Percentiles rank a stretch among this genome's conserved stretches.
Conservation (phyloP, 2,888 invertebrate species). For the Chelonus formosanus region DNA sequence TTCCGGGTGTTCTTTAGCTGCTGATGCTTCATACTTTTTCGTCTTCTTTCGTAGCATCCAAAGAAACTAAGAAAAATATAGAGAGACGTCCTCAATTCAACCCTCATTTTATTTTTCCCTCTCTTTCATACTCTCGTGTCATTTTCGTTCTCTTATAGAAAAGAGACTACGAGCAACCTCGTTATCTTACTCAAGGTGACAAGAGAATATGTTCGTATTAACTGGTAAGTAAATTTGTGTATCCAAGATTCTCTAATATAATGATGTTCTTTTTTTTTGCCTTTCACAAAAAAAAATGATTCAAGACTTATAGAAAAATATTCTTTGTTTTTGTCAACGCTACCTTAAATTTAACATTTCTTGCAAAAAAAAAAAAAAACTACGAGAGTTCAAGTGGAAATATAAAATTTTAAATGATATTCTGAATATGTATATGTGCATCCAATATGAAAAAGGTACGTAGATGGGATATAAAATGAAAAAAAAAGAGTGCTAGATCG, state of each 20-base stretch:
- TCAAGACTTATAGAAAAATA: conserved; percentile 18
- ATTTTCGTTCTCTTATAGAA: conserved; percentile 29
- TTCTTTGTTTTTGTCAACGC: conserved; percentile 11
- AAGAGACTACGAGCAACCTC: conserved; percentile 42
- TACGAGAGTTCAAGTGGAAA: conserved; percentile 3
- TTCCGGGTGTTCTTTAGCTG: conserved; percentile 36
- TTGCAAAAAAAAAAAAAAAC: conserved; percentile 3
- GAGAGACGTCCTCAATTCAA: conserved; percentile 20
- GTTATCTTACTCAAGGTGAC: conserved; percentile 45
- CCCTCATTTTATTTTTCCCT: conserved; percentile 20
- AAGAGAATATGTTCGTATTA: conserved; percentile 23
- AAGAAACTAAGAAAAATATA: conserved; percentile 20
- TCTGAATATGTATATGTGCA: neutral
- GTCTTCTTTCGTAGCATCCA: neutral
- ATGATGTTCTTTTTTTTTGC: conserved; percentile 18
- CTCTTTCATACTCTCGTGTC: conserved; percentile 23
- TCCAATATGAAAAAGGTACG: neutral
- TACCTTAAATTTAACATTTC: neutral
- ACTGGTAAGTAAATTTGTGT: conserved; percentile 42
- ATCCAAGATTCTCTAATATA: too few relatives aligned
- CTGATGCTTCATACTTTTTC: conserved; percentile 23
- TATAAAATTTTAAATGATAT: conserved; percentile 17
- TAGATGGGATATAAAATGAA: neutral
- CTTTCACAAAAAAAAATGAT: conserved; percentile 25
- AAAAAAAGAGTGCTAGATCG: conserved; percentile 11